These are phyloP conservation scores for Orycteropus afer DNA, from an alignment of 2,113 vertebrate species.

Conservation along the genomic window DNA sequence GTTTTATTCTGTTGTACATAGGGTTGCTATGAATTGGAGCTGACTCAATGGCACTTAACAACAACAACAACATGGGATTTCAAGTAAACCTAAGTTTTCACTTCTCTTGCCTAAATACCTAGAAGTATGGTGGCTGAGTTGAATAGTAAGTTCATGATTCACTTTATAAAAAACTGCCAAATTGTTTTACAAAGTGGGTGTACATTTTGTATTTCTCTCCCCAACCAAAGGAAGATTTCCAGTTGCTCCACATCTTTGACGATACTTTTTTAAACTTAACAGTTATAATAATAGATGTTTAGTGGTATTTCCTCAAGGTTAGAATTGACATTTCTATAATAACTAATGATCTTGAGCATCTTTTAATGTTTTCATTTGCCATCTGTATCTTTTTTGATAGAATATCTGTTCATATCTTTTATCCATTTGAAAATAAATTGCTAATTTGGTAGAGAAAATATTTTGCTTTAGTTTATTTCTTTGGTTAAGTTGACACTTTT, in stretches of 20 bases:
- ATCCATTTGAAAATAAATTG: constrained; percentile 49
- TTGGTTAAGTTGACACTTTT: not conserved
- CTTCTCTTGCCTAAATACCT: not conserved
- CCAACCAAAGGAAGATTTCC: not conserved
- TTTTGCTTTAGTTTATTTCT: not conserved
- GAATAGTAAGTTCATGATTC: not conserved
- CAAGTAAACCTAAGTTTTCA: not conserved
- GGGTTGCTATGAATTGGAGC: not conserved
- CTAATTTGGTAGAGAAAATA: constrained; percentile 34
- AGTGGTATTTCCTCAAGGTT: not conserved
- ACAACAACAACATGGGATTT: too few relatives aligned
- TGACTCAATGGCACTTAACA: too few relatives aligned
- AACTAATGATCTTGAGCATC: not conserved
- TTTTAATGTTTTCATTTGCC: constrained; percentile 27
- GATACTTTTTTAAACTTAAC: constrained; percentile 22
- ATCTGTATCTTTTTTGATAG: not conserved
- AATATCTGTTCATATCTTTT: constrained; percentile 5
- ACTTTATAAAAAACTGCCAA: constrained; percentile 12
- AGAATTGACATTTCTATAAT: constrained; percentile 17
- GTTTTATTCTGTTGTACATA: too few relatives aligned
- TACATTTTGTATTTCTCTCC: constrained; percentile 36
- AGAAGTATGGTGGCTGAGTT: not conserved
- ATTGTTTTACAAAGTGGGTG: too few relatives aligned
- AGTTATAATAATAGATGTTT: not conserved
- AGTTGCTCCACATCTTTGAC: not conserved